Evolutionary conservation across 2,113 vertebrate genomes (phyloP).

Genomic region (Solea solea): DNA sequence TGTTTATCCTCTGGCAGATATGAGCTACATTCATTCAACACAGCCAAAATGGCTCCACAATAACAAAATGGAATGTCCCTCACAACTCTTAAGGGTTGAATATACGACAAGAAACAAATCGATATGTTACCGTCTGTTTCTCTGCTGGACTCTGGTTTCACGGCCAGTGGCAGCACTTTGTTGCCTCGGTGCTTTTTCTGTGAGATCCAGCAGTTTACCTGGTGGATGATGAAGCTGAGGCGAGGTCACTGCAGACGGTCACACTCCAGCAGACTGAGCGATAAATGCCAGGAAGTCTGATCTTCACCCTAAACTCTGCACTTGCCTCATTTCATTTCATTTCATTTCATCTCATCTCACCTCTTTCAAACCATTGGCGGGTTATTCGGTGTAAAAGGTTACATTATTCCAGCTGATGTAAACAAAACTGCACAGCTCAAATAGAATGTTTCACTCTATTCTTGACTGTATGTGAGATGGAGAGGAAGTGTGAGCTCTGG

Average conservation of each 20-base stretch:
- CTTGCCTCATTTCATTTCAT: conserved; percentile 42
- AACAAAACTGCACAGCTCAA: not conserved
- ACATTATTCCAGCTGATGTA: conserved; percentile 20
- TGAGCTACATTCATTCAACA: no score
- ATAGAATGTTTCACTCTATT: not conserved
- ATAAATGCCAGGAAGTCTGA: conserved; percentile 23
- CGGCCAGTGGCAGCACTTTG: no score
- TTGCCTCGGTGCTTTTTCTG: not conserved
- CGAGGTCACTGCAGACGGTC: conserved; percentile 28
- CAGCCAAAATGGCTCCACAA: no score
- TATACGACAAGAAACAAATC: no score
- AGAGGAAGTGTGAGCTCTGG: not conserved
- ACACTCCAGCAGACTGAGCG: conserved; percentile 32
- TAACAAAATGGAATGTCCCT: no score
- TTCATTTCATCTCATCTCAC: conserved; percentile 36
- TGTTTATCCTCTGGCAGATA: no score
- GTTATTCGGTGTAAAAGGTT: conserved; percentile 31
- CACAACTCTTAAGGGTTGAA: no score
- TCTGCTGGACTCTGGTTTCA: no score
- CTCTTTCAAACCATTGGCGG: conserved; percentile 16
- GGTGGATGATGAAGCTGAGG: conserved; percentile 11
- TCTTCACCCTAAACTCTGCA: conserved; percentile 25
- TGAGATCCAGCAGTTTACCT: conserved; percentile 11
- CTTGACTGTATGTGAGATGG: not conserved
- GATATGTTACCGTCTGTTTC: no score